Base-by-base conservation (phyloP, 2,888 invertebrate genomes). In the Nezara viridula region DNA sequence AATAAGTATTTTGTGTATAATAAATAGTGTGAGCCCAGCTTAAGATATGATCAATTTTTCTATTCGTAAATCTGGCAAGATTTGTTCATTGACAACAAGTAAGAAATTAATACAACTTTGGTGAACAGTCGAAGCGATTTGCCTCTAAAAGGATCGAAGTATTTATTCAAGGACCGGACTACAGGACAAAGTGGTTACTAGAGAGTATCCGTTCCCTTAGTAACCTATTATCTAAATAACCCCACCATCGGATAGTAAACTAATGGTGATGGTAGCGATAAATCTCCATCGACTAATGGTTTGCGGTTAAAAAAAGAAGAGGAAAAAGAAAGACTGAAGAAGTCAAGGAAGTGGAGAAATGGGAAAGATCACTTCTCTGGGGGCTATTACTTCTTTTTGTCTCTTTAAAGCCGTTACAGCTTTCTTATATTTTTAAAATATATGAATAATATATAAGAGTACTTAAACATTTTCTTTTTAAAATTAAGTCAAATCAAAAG, bases 281-380 rank as follows among this genome's bases (percentile, higher is more conserved):
- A 55, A 55, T 55, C 55, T 55, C n/a, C 55, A 55, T 55, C 55
- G 55, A n/a, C 55, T 55, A 55, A 55, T 55, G 55, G 55, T 55
- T 55, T n/a, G 55, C 19, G 55, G 55, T 55, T n/a, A 24, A n/a
- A 55, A 50, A 50, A 50, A 50, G 12, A 50, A 50, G 12, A 50
- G 12, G n/a, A n/a, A 55, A 55, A 9, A 55, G 10, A 55, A n/a
- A 55, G n/a, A 55, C 7, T 0, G 55, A 24, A 55, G 55, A 55
- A 55, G 55, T n/a, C 55, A 55, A 55, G 55, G n/a, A 55, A n/a
- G 55, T 55, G 55, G 55, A 55, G 55, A 55, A 55, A 55, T 55
- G 55, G 55, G 55, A n/a, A 55, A 55, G 55, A 55, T 55, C 55
- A 55, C n/a, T 55, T n/a, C 55, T 55, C 6, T 55, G 55, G n/a